A percentile compares a stretch with the other conserved stretches of the same genome.
Evolutionary conservation across 2,888 invertebrate species (phyloP).

Genomic region (Andrena minutula): DNA sequence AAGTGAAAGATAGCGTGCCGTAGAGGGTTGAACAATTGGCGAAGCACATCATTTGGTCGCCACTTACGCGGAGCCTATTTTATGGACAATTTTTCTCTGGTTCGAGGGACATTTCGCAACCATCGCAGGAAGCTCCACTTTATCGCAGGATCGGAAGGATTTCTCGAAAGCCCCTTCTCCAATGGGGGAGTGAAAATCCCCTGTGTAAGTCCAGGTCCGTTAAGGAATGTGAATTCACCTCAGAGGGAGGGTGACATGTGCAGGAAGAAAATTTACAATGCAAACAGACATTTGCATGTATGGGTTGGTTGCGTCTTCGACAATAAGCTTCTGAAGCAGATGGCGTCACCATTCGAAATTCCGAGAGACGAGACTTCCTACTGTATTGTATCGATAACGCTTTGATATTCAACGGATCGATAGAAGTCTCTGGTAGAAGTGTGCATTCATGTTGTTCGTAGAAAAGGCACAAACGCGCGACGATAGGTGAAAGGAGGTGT

Average conservation of each 20-base stretch:
- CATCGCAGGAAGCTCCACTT: neutral
- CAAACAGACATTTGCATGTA: conserved; percentile 25
- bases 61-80: neutral
- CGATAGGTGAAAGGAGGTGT: too few species aligned
- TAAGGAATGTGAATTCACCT: neutral
- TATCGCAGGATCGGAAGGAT: neutral
- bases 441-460: neutral
- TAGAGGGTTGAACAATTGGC: neutral
- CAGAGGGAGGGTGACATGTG: neutral
- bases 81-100: neutral
- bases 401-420: neutral
- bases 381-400: neutral
- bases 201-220: neutral
- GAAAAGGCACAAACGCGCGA: neutral
- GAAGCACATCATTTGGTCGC: neutral
- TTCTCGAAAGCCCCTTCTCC: neutral
- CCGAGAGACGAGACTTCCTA: neutral
- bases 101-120: neutral
- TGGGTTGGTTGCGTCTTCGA: neutral
- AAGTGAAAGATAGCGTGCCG: neutral
- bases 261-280: conserved; percentile 22
- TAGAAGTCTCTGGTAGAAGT: neutral
- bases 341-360: neutral
- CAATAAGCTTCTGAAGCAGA: neutral
- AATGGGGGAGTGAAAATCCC: neutral